Percentiles rank a stretch among this genome's conserved stretches.
Evolutionary conservation across 2,113 vertebrate genomes (phyloP).

Genomic region (Artemisiospiza belli): DNA sequence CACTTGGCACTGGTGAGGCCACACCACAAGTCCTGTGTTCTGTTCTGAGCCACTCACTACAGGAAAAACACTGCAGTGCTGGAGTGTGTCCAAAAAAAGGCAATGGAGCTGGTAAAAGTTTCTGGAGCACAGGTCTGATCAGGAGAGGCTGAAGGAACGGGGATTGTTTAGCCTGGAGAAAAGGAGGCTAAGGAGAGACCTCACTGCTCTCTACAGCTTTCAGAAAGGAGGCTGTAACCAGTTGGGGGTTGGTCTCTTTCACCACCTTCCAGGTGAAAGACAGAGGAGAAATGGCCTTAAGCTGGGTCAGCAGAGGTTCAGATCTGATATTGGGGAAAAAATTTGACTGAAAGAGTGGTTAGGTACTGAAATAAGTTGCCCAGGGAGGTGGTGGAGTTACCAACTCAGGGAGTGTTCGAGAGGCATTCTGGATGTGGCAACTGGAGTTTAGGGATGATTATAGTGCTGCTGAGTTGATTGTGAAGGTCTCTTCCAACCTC

Average conservation of each 20-base stretch:
- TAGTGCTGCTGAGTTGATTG: not conserved
- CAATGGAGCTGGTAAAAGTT: not conserved
- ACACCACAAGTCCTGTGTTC: not conserved
- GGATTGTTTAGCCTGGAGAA: not conserved
- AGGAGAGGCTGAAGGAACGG: not conserved
- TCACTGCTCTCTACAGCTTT: not conserved
- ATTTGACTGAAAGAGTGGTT: not conserved
- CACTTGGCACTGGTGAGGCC: not conserved
- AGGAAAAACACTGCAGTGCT: fast-evolving
- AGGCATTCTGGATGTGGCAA: not conserved
- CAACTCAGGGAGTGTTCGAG: not conserved
- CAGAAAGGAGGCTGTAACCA: not conserved
- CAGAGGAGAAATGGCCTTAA: not conserved
- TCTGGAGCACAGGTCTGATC: not conserved
- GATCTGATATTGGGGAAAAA: not conserved
- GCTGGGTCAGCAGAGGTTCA: not conserved
- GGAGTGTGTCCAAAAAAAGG: not conserved
- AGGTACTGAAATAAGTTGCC: not conserved
- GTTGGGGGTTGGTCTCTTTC: not conserved
- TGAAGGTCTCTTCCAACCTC: not conserved
- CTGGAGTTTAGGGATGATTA: not conserved
- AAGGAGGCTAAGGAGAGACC: not conserved
- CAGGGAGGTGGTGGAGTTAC: not conserved
- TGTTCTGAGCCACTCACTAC: not conserved
- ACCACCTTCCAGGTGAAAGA: not conserved